Evolutionary conservation across 2,113 vertebrate genomes (phyloP), one percentile per base, ranked within the genome.

Genomic region (Etia nguti): DNA sequence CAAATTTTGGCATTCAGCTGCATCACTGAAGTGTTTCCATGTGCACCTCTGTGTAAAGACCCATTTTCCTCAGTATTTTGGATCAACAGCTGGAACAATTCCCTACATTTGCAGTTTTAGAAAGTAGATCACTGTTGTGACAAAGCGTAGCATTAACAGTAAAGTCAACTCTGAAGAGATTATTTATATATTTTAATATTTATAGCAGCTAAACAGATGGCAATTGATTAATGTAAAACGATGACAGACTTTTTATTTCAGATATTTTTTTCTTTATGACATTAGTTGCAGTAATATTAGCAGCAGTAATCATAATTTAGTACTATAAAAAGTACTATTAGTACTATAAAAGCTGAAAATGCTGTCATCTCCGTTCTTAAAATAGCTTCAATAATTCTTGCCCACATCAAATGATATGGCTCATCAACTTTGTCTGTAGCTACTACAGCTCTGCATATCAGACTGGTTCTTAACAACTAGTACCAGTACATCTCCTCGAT

Each of bases 41-140:
- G 86, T 92, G 92, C 79, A 85, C 75, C 10, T 89, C 81, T 90
- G 65, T 92, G 94, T 95, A 95, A 96, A 95, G 95, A 96, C 95
- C 95, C 83, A 94, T 94, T 85, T 81, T 75, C 87, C 82, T 88
- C 89, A 86, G 77, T 87, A 82, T 91, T 93, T 90, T 88, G 87
- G 87, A 85, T 93, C 89, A 94, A 91, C 92, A 92, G 87, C 89
- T 87, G 90, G 88, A 87, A 89, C 81, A 48, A 94, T 94, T 95
- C 87, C 87, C 89, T 86, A n/a, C 80, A 75, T 89, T 79, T 93
- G 55, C 84, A 55, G 36, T 88, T 92, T 90, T 65, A 77, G 59
- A 94, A 93, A 92, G 94, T 83, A 88, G 86, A 90, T 89, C 73
- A 80, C 79, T 86, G 81, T 31, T 79, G 52, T 46, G 80, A 86